Conservation (phyloP, 1,140 invertebrate genomes). For the Popillia japonica region DNA sequence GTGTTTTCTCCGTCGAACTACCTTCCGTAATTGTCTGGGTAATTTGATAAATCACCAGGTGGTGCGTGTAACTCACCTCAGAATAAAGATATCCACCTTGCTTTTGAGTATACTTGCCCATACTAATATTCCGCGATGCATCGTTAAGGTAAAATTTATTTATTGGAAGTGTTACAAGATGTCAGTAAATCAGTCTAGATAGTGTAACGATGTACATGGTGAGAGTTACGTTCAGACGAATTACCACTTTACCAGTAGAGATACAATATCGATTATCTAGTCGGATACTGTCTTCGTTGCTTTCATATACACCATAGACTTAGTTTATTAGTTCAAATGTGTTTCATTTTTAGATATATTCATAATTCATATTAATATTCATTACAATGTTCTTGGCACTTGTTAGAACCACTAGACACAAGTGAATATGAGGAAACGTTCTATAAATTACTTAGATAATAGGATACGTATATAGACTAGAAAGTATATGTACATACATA, state of each 20-base stretch:
- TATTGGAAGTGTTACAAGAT: background rate
- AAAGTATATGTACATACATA: no score
- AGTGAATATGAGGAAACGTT: no score
- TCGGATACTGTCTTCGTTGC: background rate
- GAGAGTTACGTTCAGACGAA: background rate
- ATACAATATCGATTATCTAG: background rate
- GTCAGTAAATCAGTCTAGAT: background rate
- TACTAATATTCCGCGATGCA: background rate
- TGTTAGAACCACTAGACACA: no score
- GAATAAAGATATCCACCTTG: constrained; percentile 20
- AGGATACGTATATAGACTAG: no score
- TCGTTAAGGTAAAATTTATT: constrained; percentile 6
- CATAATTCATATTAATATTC: no score
- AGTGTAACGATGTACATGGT: background rate
- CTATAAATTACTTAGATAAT: no score
- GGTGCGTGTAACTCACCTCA: constrained; percentile 2
- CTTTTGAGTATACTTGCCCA: background rate
- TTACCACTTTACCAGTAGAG: no score
- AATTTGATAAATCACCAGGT: constrained; percentile 32
- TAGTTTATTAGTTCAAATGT: no score
- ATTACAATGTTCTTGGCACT: no score
- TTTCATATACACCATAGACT: background rate
- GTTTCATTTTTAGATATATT: no score
- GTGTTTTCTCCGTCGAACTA: constrained; percentile 14
- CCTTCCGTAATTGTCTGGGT: constrained; percentile 32